Evolutionary conservation across 2,797 vertebrate genomes (phyloP), one percentile per base, ranked within the genome.

Genomic region (Cuculus canorus): DNA sequence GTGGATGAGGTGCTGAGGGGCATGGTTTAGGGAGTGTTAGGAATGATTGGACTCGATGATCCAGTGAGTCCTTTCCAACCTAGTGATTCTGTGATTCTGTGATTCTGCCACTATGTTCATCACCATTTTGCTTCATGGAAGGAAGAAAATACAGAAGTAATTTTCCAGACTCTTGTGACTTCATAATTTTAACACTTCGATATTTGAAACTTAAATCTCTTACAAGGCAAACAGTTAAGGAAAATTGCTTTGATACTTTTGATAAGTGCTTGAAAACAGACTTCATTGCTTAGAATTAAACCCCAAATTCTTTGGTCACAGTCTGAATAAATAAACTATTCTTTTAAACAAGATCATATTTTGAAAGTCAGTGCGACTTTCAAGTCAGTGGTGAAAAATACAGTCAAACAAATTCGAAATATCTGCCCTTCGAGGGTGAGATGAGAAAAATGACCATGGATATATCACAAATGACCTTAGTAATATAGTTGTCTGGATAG

Each of bases 271-370:
- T 93, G 68, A 86, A 88, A 95, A 37, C 7, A 64, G 30, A n/a
- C 19, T 92, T 94, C 23, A 43, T 93, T 86, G 77, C 64, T 47
- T 70, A 88, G n/a, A 24, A 53, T 73, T 95, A 69, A 94, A 89
- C 71, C 22, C 13, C 85, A 88, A 86, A 75, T 53, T 43, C 4
- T 71, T 86, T 53, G 24, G 25, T 28, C 63, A 15, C 25, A 61
- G 4, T 53, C 13, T 73, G 56, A 90, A 84, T 77, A 80, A 70
- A 59, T 30, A 53, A 50, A 7, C 30, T 81, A 52, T 52, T 75
- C 6, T 87, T 93, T 59, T 77, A 71, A 66, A 32, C 13, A 70
- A 54, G 32, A 82, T 47, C 47, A 11, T 37, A 17, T 13, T 75
- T 69, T 77, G 43, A 43, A 88, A 79, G 43, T 81, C 22, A 45